phyloP scores from a whole-genome alignment of 2,797 vertebrate species.

The Aselliscus stoliczkanus region DNA sequence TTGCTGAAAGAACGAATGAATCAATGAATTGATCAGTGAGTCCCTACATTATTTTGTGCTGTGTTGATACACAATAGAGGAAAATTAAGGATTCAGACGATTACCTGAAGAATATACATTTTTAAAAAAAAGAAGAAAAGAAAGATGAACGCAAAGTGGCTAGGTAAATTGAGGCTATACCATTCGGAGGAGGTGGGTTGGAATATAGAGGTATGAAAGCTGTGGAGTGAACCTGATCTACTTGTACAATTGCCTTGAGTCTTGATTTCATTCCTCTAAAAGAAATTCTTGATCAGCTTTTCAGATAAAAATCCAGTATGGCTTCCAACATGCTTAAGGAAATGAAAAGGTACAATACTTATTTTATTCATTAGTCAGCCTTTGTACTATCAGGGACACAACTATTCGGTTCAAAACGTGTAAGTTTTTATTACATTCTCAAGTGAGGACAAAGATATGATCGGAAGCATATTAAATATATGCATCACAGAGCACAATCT shows the following conservation, averaged over 20 bases:
- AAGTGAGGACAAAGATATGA: not conserved
- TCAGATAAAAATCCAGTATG: slow-evolving; percentile 11
- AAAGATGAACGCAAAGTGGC: not conserved
- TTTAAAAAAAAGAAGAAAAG: not conserved
- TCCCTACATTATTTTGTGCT: slow-evolving; percentile 3
- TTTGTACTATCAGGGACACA: not conserved
- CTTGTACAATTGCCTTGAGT: not conserved
- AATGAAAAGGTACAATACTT: slow-evolving; percentile 9
- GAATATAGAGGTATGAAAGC: not conserved
- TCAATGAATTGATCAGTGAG: not conserved
- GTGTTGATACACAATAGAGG: not conserved
- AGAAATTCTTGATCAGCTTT: slow-evolving; percentile 32
- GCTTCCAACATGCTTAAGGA: slow-evolving; percentile 13
- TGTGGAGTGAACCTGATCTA: not conserved
- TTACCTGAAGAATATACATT: not conserved
- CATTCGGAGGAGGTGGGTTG: slow-evolving; percentile 5
- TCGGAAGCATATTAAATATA: slow-evolving; percentile 6
- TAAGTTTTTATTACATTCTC: slow-evolving; percentile 37
- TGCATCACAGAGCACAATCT: slow-evolving; percentile 1
- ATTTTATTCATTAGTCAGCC: slow-evolving; percentile 26
- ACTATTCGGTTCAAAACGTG: not conserved
- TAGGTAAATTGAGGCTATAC: not conserved
- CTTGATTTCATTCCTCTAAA: slow-evolving; percentile 27
- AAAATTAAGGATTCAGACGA: slow-evolving; percentile 26
- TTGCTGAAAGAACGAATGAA: slow-evolving; percentile 29